Evolutionary conservation across 2,113 vertebrate genomes (phyloP).

Genomic region (Micromys minutus): DNA sequence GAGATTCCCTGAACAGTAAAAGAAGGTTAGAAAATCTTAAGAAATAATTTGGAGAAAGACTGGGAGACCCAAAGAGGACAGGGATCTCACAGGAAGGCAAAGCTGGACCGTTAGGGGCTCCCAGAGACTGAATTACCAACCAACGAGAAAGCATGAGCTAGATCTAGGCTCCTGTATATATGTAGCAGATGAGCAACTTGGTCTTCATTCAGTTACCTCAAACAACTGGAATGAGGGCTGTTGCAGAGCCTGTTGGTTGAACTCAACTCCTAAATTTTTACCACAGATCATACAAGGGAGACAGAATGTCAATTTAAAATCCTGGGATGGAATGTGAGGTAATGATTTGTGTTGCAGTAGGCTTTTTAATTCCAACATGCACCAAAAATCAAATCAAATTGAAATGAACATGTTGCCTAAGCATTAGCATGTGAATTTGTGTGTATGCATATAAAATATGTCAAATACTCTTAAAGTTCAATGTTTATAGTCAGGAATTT

Average conservation of each 20-base stretch:
- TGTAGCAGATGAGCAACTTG: no score
- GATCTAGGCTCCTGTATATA: no score
- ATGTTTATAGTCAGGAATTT: background rate
- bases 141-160: no score
- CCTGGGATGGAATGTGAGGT: background rate
- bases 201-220: no score
- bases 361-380: background rate
- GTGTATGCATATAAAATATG: background rate
- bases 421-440: background rate
- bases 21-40: no score
- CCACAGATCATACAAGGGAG: background rate
- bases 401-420: background rate
- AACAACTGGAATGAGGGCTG: no score
- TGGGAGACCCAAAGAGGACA: no score
- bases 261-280: background rate
- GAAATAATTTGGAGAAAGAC: no score
- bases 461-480: background rate
- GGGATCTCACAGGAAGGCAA: no score
- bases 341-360: background rate
- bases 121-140: no score
- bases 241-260: background rate
- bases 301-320: background rate
- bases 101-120: no score
- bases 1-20: no score
- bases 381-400: background rate